These are phyloP conservation scores for Drosophila nasuta DNA, from an alignment of 1,140 invertebrate genomes.

Conservation along the genomic window DNA sequence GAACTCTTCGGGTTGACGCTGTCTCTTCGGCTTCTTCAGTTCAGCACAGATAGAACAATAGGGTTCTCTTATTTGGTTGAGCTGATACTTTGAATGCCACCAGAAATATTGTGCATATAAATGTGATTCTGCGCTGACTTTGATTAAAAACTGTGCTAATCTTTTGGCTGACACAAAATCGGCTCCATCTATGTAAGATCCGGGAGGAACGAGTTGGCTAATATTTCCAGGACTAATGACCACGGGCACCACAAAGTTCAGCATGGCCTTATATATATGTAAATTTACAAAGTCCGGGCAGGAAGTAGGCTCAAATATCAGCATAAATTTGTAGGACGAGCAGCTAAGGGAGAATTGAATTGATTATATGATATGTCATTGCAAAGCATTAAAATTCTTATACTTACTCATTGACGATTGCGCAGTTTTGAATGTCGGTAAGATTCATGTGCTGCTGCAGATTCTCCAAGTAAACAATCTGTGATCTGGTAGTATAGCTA, in stretches of 20 bases:
- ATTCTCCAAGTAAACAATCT: constrained; percentile 43
- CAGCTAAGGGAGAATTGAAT: constrained; percentile 31
- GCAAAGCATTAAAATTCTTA: not conserved
- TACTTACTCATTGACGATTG: constrained; percentile 28
- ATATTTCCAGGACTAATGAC: constrained; percentile 51
- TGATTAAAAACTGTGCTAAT: constrained; percentile 20
- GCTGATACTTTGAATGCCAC: constrained; percentile 58
- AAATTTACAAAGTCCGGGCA: constrained; percentile 61
- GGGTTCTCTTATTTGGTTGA: constrained; percentile 29
- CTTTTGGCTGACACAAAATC: constrained; percentile 23
- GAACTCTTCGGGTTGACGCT: constrained; percentile 13
- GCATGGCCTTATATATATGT: constrained; percentile 49
- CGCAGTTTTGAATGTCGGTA: constrained; percentile 4
- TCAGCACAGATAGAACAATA: constrained; percentile 54
- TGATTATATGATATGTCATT: too few relatives aligned
- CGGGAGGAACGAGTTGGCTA: constrained; percentile 27
- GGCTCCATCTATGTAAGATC: constrained; percentile 42
- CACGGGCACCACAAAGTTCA: constrained; percentile 55
- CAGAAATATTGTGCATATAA: constrained; percentile 56
- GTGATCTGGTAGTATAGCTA: not conserved
- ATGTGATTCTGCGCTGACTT: not conserved
- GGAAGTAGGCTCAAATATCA: constrained; percentile 52
- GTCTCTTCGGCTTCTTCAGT: not conserved
- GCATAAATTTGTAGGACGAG: constrained; percentile 53
- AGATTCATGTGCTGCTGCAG: constrained; percentile 45